These are phyloP conservation scores for Drosophila picticornis DNA, from an alignment of 2,888 invertebrate genomes.

Conservation along the genomic window DNA sequence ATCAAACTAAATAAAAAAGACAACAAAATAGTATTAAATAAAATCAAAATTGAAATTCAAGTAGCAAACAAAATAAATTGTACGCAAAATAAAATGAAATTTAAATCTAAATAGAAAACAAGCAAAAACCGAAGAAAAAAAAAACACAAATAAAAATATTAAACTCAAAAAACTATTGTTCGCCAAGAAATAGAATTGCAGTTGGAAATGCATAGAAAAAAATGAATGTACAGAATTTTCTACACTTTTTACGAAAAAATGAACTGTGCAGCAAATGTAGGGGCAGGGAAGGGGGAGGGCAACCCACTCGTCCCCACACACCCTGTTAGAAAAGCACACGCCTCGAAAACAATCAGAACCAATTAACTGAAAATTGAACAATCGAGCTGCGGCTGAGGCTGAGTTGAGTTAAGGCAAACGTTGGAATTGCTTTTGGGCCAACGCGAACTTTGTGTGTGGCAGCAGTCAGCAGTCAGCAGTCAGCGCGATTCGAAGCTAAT, in stretches of 20 bases:
- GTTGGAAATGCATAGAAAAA: not conserved
- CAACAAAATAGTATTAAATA: too few species aligned
- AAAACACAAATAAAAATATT: not conserved
- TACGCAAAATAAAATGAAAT: not conserved
- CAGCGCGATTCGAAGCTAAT: slow-evolving; percentile 62
- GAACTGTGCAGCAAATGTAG: not conserved
- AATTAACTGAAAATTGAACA: slow-evolving; percentile 81
- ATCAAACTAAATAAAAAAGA: not conserved
- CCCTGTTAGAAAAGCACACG: slow-evolving; percentile 51
- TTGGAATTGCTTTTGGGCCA: slow-evolving; percentile 54
- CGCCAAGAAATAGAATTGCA: not conserved
- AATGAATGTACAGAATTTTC: not conserved
- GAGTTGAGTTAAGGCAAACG: slow-evolving; percentile 35
- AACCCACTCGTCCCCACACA: not conserved
- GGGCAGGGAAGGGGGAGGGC: not conserved
- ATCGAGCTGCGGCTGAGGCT: slow-evolving; percentile 46
- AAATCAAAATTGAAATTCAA: not conserved
- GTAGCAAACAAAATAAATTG: too few species aligned
- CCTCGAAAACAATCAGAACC: slow-evolving; percentile 79
- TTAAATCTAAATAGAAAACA: not conserved
- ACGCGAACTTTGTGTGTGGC: slow-evolving; percentile 55
- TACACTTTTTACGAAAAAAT: not conserved
- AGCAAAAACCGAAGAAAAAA: not conserved
- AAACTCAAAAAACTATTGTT: not conserved
- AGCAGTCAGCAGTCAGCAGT: slow-evolving; percentile 3